A percentile compares a stretch with the other conserved stretches of the same genome.
Evolutionary conservation across 2,888 invertebrate genomes (phyloP).

Genomic region (Dorcus hopei): DNA sequence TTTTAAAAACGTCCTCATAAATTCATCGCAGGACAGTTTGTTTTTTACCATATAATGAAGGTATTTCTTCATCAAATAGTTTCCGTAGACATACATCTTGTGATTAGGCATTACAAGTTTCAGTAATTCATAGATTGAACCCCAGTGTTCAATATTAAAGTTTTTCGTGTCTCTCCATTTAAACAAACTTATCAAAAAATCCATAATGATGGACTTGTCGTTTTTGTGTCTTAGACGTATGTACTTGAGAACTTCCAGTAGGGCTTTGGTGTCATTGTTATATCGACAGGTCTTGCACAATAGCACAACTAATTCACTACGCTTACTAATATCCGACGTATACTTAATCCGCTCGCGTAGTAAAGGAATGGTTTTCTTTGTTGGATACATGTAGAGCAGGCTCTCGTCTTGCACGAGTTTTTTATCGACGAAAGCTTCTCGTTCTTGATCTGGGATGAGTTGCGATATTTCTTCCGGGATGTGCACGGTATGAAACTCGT

Average conservation of each 20-base stretch:
- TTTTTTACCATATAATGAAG: too few species aligned
- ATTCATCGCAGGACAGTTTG: too few species aligned
- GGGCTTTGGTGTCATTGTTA: not conserved
- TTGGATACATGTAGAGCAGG: not conserved
- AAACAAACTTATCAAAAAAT: not conserved
- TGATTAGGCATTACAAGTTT: too few species aligned
- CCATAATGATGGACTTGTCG: not conserved
- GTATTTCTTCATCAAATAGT: too few species aligned
- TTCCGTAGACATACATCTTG: too few species aligned
- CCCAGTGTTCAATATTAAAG: slow-evolving; percentile 7
- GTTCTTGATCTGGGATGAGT: slow-evolving; percentile 2
- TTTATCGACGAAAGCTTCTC: slow-evolving; percentile 2
- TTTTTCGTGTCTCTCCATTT: slow-evolving; percentile 1
- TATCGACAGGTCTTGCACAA: slow-evolving; percentile 1
- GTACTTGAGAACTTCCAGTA: slow-evolving; percentile 4
- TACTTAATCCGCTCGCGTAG: slow-evolving; percentile 6
- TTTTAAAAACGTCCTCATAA: too few species aligned
- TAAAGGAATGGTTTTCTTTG: slow-evolving; percentile 5
- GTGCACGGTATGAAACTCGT: not conserved
- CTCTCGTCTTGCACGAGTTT: slow-evolving; percentile 4
- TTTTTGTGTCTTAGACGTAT: slow-evolving; percentile 5
- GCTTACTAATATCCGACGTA: slow-evolving; percentile 1
- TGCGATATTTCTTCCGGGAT: not conserved
- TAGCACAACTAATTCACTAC: not conserved
- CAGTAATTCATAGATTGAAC: not conserved